phyloP scores from a whole-genome alignment of 2,113 vertebrate species.

The Lates calcarifer region DNA sequence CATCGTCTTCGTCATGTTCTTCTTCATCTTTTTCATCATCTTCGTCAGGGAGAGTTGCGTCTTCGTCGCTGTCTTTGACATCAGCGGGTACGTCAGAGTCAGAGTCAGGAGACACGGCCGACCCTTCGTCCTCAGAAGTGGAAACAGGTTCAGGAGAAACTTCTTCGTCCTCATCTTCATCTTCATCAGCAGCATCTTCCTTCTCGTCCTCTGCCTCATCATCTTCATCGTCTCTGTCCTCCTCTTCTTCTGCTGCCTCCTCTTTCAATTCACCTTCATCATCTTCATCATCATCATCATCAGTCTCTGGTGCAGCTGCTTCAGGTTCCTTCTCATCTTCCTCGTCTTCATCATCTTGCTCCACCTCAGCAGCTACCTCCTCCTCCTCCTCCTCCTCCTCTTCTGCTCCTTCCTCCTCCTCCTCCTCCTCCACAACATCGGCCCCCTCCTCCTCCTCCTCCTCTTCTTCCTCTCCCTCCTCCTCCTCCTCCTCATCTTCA shows the following conservation, averaged over 20 bases:
- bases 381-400: background rate
- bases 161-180: conserved; percentile 31
- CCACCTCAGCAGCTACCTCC: background rate
- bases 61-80: conserved; percentile 21
- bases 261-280: conserved; percentile 19
- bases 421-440: background rate
- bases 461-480: background rate
- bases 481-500: conserved; percentile 11
- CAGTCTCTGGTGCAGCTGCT: background rate
- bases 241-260: conserved; percentile 22
- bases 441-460: background rate
- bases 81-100: conserved; percentile 53
- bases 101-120: conserved; percentile 25
- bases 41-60: conserved; percentile 2
- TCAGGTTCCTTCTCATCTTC: conserved; percentile 14
- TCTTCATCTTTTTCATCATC: conserved; percentile 50
- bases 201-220: background rate
- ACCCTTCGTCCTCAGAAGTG: conserved; percentile 64
- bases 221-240: conserved; percentile 36
- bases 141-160: conserved; percentile 63
- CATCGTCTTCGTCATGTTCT: conserved; percentile 34
- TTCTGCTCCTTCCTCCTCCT: background rate
- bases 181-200: background rate
- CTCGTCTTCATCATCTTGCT: conserved; percentile 16
- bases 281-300: conserved; percentile 1